Evolutionary conservation across 1,140 invertebrate species (phyloP).

Genomic region (Diuraphis noxia): DNA sequence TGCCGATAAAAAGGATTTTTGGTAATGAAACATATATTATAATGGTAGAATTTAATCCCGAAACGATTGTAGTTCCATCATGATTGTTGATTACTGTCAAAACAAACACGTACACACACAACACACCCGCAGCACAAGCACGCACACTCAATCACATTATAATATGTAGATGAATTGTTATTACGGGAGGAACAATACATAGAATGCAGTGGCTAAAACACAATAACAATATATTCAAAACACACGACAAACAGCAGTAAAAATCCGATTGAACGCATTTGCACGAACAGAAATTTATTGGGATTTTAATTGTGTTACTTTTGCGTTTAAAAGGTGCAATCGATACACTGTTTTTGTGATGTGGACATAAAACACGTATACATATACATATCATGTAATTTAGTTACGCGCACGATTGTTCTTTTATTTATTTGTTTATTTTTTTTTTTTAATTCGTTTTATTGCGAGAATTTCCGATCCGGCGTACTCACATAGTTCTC

Average conservation of each 20-base stretch:
- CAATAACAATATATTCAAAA: constrained; percentile 24
- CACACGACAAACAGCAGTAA: not conserved
- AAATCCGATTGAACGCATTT: not conserved
- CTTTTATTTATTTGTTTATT: not conserved
- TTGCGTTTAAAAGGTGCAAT: not conserved
- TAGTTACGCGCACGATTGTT: not conserved
- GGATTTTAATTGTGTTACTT: not conserved
- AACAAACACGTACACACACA: too few relatives aligned
- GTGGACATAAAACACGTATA: not conserved
- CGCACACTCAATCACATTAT: not conserved
- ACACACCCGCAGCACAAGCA: too few relatives aligned
- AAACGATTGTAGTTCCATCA: not conserved
- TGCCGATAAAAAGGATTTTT: not conserved
- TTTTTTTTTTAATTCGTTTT: not conserved
- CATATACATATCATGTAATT: not conserved
- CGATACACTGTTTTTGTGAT: not conserved
- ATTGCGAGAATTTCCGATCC: not conserved
- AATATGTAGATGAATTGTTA: not conserved
- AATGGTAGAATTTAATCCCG: not conserved
- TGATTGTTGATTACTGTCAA: not conserved
- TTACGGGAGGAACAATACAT: not conserved
- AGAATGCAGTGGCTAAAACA: not conserved
- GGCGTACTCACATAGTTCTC: not conserved
- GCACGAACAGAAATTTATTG: not conserved
- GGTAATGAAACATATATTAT: not conserved